Base-by-base conservation (phyloP, 2,797 vertebrate genomes). In the Clarias fuscus region DNA sequence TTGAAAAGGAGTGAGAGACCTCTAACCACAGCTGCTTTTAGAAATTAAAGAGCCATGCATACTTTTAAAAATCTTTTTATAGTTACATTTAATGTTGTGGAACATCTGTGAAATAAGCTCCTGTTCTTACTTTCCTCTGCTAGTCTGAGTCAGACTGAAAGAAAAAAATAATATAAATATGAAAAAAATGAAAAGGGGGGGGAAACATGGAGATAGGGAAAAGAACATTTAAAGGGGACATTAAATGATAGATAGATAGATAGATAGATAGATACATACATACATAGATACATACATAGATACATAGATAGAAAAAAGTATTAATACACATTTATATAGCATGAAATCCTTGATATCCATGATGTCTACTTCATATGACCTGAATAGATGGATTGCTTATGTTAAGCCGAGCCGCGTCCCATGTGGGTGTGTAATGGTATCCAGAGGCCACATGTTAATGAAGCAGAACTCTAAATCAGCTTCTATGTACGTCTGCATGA, bases 401-500 rank as follows among this genome's bases (percentile, higher is more conserved):
- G 27, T 75, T 56, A 75, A 48, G 71, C 22, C 6, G 24, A 56
- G n/a, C 13, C 15, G 1, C 30, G 48, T 30, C 48, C 17, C 15
- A 4, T 56, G 73, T 58, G 56, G 18, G 18, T 30, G 56, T 30
- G 18, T 30, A 53, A 76, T 58, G 30, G 27, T 61, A 37, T 61
- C 76, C 56, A 13, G 56, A 33, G 18, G 76, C 6, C 30, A 40
- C 59, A 62, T 80, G 59, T n/a, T 80, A 40, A 62, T 22, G 7
- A 64, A 13, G 58, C 77, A 40, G 33, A 24, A 7, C 58, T 64
- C 6, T 62, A 22, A 78, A 83, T 73, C 58, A 82, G 77, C 59
- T 61, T 68, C 30, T 22, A 85, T 48, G 30, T n/a, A 85, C 59
- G n/a, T 70, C 83, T 88, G 83, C 40, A 40, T 27, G 79, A 82